phyloP scores from a whole-genome alignment of 2,888 invertebrate species.

The Aphodius granarius region DNA sequence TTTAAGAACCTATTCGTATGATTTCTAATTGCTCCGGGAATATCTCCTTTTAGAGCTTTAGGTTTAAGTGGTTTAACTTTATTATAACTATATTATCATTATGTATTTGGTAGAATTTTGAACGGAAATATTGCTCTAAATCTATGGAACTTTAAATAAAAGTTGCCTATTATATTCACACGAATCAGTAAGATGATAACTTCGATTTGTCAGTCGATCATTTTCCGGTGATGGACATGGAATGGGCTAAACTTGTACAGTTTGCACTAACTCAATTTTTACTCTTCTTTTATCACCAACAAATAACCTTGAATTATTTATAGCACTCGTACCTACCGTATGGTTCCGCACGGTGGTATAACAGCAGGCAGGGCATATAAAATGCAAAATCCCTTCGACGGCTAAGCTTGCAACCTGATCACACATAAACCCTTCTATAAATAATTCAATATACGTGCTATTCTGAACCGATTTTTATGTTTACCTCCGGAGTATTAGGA shows the following conservation, averaged over 20 bases:
- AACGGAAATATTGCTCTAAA: too few relatives aligned
- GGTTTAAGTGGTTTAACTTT: background rate
- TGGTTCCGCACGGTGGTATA: background rate
- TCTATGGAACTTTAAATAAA: too few relatives aligned
- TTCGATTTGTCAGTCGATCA: too few relatives aligned
- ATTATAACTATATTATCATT: too few relatives aligned
- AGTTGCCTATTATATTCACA: too few relatives aligned
- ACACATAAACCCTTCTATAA: conserved; percentile 8
- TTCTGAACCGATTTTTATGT: conserved; percentile 15
- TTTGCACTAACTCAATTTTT: background rate
- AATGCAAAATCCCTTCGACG: conserved; percentile 1
- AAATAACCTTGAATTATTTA: background rate
- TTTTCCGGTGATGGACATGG: background rate
- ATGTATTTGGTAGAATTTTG: too few relatives aligned
- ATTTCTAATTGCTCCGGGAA: background rate
- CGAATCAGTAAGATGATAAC: too few relatives aligned
- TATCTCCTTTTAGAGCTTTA: background rate
- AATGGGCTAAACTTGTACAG: background rate
- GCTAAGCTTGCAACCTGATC: conserved; percentile 7
- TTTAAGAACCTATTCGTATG: background rate
- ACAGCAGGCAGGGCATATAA: background rate
- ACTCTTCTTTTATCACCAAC: background rate
- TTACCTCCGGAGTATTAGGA: background rate
- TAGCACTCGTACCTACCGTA: background rate
- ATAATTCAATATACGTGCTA: conserved; percentile 6